Percentiles rank a stretch among this genome's conserved stretches.
Evolutionary conservation across 2,113 vertebrate species (phyloP).

Genomic region (Myodes glareolus): DNA sequence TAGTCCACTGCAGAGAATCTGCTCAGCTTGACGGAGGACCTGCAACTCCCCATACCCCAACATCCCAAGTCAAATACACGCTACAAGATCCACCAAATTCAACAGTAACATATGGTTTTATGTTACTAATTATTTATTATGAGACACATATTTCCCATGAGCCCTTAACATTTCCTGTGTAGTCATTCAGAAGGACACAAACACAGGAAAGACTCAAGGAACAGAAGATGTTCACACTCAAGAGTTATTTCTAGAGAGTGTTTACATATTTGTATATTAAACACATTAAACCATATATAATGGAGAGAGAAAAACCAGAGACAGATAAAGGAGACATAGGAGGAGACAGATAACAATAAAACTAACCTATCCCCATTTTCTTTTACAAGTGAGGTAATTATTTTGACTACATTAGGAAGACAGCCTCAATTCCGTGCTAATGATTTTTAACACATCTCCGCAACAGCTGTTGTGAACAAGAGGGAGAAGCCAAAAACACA

Average conservation of each 20-base stretch:
- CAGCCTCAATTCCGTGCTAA: constrained; percentile 67
- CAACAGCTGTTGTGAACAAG: constrained; percentile 67
- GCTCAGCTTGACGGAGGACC: not conserved
- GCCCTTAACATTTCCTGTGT: not conserved
- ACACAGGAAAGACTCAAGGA: not conserved
- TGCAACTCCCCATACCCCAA: not conserved
- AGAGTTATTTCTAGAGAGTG: not conserved
- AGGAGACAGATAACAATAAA: constrained; percentile 8
- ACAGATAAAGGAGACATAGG: not conserved
- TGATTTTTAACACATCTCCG: constrained; percentile 69
- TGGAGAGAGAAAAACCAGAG: not conserved
- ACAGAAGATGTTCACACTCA: not conserved
- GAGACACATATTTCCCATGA: not conserved
- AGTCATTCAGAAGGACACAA: constrained; percentile 1
- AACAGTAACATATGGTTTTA: not conserved
- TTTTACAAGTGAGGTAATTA: constrained; percentile 66
- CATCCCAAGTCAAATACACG: not conserved
- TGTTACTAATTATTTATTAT: not conserved
- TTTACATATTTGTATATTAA: not conserved
- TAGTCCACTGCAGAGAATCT: not conserved
- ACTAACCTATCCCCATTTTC: not conserved
- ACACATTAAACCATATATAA: not conserved
- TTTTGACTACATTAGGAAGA: constrained; percentile 74
- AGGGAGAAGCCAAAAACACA: constrained; percentile 60
- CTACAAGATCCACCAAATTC: not conserved